phyloP scores from a whole-genome alignment of 2,113 vertebrate species.

The Mixornis gularis region DNA sequence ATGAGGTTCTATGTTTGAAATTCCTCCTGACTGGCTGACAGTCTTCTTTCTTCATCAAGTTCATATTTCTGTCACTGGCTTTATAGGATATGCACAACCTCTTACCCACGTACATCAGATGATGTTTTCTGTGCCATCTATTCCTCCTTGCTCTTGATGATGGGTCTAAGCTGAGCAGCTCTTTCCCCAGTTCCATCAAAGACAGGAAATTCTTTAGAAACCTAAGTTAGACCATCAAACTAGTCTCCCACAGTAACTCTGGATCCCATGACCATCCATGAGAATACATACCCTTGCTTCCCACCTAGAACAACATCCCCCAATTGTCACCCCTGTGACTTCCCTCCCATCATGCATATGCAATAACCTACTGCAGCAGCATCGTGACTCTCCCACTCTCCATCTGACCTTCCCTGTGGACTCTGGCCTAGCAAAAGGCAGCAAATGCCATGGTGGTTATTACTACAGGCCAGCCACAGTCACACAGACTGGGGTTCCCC shows the following conservation, averaged over 20 bases:
- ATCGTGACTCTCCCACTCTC: accelerated
- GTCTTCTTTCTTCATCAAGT: not conserved
- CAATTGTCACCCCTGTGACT: accelerated
- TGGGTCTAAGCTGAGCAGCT: not conserved
- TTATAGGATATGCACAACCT: not conserved
- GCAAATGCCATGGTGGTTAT: accelerated
- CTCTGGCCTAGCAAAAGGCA: not conserved
- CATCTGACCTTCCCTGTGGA: not conserved
- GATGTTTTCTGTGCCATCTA: not conserved
- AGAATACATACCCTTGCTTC: not conserved
- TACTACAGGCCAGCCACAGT: not conserved
- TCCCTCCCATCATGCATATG: not conserved
- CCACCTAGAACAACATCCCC: not conserved
- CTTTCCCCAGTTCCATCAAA: not conserved
- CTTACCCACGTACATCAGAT: not conserved
- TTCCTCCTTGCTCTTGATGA: not conserved
- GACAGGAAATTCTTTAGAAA: not conserved
- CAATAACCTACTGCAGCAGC: not conserved
- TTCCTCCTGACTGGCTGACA: not conserved
- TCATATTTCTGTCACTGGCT: not conserved
- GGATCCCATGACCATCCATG: not conserved
- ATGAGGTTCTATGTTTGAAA: not conserved
- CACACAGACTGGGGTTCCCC: not conserved
- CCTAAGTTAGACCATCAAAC: not conserved
- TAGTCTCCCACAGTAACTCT: not conserved